Base-by-base conservation (phyloP, 2,113 vertebrate species). In the Rhabdornis inornatus region DNA sequence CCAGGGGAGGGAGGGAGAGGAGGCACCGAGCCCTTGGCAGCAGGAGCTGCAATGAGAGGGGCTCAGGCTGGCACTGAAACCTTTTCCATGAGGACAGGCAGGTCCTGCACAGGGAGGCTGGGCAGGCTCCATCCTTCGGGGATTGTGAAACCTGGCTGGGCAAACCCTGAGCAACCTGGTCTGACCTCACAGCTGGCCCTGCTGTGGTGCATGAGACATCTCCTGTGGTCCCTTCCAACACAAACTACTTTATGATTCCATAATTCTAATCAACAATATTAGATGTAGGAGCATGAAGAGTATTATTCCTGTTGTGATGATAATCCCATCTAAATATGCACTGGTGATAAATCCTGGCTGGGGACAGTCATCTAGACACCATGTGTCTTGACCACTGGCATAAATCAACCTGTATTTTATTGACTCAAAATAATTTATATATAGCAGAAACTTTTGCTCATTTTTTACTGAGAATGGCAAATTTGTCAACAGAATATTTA, bases 21-120 rank as follows among this genome's bases (percentile, higher is more conserved):
- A 56, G 35, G 8, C 15, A 49, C 49, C 0, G 0, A 20, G 27
- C 52, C 25, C 24, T 13, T 0, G 0, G 37, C 47, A 60, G 17
- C n/a, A 47, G 15, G 53, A 61, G 3, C 37, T 24, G 80, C 31
- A 45, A 42, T 0, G 2, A 55, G 27, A 42, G 8, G 24, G 42
- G 17, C 10, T 76, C 14, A 3, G 69, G 17, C 52, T 42, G 72
- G 33, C 23, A 9, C 19, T 10, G 77, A 24, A 37, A 45, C 9
- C 42, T 57, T 16, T 40, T 4, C 40, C 33, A 1, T 9, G n/a
- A 57, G 79, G n/a, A 47, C 47, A 25, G 57, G 40, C 50, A 20
- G 50, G 31, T 11, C 37, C n/a, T 80, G 56, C 57, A 35, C 52
- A 22, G 31, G 24, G 57, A 63, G 18, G 6, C 6, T 20, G 56